Conservation (phyloP, 1,140 invertebrate genomes). For the Platorchestia sp. region DNA sequence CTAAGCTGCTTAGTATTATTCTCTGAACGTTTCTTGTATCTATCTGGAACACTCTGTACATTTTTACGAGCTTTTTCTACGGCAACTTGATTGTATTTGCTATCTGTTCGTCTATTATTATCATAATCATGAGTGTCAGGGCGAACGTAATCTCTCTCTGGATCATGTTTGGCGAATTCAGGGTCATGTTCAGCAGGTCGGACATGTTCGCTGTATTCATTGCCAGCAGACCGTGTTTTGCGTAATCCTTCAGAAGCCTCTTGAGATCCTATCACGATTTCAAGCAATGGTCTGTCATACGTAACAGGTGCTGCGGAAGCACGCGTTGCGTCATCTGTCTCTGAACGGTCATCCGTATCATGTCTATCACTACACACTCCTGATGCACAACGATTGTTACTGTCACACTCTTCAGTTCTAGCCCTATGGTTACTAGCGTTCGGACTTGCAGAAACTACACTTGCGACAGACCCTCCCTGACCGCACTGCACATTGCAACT, state of each 20-base stretch:
- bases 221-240: not conserved
- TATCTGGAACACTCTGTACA: not conserved
- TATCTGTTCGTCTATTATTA: not conserved
- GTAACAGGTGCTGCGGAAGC: not conserved
- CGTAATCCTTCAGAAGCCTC: not conserved
- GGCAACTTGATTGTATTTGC: not conserved
- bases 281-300: not conserved
- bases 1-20: not conserved
- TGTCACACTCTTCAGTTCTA: not conserved
- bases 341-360: not conserved
- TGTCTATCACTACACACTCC: not conserved
- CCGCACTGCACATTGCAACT: not conserved
- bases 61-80: not conserved
- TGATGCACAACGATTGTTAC: not conserved
- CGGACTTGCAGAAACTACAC: not conserved
- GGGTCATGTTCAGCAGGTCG: not conserved
- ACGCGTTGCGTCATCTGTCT: not conserved
- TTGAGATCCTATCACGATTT: not conserved
- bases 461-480: not conserved
- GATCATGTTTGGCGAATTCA: not conserved
- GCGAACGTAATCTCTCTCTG: not conserved
- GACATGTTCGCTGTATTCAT: not conserved
- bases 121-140: not conserved
- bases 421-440: not conserved
- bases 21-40: not conserved